Evolutionary conservation across 2,113 vertebrate genomes (phyloP), one percentile per base, ranked within the genome.

Genomic region (Asarcornis scutulata): DNA sequence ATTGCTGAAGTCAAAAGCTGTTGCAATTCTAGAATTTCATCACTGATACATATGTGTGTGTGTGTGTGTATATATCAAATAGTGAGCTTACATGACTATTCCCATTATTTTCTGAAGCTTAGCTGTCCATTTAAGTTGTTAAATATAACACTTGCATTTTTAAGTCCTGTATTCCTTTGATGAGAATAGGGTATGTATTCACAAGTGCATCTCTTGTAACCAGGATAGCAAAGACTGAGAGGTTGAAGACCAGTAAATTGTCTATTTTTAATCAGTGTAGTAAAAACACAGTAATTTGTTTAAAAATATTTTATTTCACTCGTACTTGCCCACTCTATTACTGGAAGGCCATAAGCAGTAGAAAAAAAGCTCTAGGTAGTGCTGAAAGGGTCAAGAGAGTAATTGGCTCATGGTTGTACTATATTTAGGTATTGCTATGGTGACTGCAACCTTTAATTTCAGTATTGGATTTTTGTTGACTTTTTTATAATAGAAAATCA

Each of bases 261-360:
- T 78, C 12, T 66, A 27, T 89, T 91, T 83, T 68, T 58, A 90
- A 31, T 21, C 73, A 27, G n/a, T 83, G 22, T n/a, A 66, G 36
- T 40, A 53, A 63, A 79, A 64, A 58, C 13, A n/a, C 12, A 23
- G 12, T 27, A 7, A 40, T 32, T 73, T 40, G 55, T 74, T 56
- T 56, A 42, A 31, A 83, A 81, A 48, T 80, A 7, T 25, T 52
- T 91, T 91, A 38, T 67, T 88, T 92, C 31, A 10, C 34, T 78
- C 7, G 8, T 58, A 27, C 29, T 67, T 84, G 18, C 31, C 34
- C 21, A 6, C 6, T 67, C 36, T 11, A 11, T 83, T 80, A 46
- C 25, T 78, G n/a, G 50, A 75, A 83, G 29, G 52, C 63, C 0
- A 0, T 40, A 68, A 42, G 17, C 42, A 56, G 6, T 68, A 72